phyloP scores from a whole-genome alignment of 2,888 invertebrate genomes.

The Dynastes tityus region DNA sequence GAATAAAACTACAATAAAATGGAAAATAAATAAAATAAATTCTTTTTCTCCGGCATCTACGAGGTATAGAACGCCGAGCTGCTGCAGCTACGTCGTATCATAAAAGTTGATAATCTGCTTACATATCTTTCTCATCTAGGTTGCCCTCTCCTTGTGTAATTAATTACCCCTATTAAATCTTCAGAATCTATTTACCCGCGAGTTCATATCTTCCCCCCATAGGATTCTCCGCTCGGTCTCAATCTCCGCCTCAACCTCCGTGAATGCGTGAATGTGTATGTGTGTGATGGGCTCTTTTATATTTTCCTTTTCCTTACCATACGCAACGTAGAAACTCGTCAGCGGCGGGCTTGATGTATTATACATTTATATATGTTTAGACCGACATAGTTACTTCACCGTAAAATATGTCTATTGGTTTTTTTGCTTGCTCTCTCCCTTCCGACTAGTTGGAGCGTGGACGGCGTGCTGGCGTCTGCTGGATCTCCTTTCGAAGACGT shows the following conservation, averaged over 20 bases:
- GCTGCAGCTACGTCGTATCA: not conserved
- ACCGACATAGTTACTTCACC: slow-evolving; percentile 62
- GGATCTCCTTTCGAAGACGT: slow-evolving; percentile 14
- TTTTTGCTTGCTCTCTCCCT: slow-evolving; percentile 52
- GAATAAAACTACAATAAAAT: too few relatives aligned
- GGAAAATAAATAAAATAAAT: too few relatives aligned
- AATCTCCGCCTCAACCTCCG: not conserved
- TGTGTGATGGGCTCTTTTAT: too few relatives aligned
- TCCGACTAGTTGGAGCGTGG: not conserved
- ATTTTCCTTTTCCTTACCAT: too few relatives aligned
- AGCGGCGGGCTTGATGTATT: slow-evolving; percentile 53
- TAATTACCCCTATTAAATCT: slow-evolving; percentile 36
- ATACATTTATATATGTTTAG: slow-evolving; percentile 61
- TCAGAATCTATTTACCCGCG: slow-evolving; percentile 23
- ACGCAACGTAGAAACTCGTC: too few relatives aligned
- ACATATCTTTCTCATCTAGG: not conserved
- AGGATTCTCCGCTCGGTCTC: not conserved
- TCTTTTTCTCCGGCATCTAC: too few relatives aligned
- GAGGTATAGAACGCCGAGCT: too few relatives aligned
- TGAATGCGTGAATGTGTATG: too few relatives aligned
- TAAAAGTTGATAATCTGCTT: slow-evolving; percentile 35
- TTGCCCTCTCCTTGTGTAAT: not conserved
- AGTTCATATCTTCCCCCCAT: slow-evolving; percentile 9
- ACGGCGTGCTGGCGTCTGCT: too few relatives aligned
- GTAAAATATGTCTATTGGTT: slow-evolving; percentile 66